Evolutionary conservation across 1,140 invertebrate species (phyloP).

Genomic region (Cydia fagiglandana): DNA sequence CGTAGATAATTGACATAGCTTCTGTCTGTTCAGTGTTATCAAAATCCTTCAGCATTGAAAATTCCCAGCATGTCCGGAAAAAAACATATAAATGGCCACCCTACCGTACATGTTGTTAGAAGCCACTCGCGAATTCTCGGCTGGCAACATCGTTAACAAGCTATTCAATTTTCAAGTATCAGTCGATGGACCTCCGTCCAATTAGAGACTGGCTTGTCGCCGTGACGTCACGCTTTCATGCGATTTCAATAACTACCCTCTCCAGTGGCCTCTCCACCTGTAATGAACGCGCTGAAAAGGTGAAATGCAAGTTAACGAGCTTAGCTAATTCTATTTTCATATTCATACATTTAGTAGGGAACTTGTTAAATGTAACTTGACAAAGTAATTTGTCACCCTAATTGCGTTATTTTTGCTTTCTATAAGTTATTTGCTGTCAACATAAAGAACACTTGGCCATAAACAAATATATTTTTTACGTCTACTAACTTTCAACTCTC

Average conservation of each 20-base stretch:
- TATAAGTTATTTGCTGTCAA: not conserved
- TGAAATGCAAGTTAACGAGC: slow-evolving; percentile 72
- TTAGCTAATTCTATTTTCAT: slow-evolving; percentile 68
- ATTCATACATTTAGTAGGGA: slow-evolving; percentile 40
- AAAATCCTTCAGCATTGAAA: no score
- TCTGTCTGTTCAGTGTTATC: no score
- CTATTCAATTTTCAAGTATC: slow-evolving; percentile 77
- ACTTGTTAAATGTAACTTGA: slow-evolving; percentile 1
- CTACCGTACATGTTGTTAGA: not conserved
- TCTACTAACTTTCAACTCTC: no score
- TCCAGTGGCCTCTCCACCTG: slow-evolving; percentile 77
- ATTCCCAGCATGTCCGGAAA: slow-evolving; percentile 45
- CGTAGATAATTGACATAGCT: no score
- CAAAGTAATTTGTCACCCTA: not conserved
- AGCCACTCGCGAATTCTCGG: slow-evolving; percentile 48
- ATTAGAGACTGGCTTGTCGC: slow-evolving; percentile 73
- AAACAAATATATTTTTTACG: no score
- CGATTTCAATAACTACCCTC: slow-evolving; percentile 76
- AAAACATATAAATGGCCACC: slow-evolving; percentile 58
- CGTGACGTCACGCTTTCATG: slow-evolving; percentile 76
- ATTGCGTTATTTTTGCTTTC: not conserved
- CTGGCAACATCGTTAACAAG: slow-evolving; percentile 77
- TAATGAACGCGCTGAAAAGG: slow-evolving; percentile 73
- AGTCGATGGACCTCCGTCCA: slow-evolving; percentile 76
- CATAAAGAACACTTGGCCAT: not conserved